These are phyloP conservation scores for Nymphicus hollandicus DNA, from an alignment of 2,113 vertebrate species.

Conservation along the genomic window DNA sequence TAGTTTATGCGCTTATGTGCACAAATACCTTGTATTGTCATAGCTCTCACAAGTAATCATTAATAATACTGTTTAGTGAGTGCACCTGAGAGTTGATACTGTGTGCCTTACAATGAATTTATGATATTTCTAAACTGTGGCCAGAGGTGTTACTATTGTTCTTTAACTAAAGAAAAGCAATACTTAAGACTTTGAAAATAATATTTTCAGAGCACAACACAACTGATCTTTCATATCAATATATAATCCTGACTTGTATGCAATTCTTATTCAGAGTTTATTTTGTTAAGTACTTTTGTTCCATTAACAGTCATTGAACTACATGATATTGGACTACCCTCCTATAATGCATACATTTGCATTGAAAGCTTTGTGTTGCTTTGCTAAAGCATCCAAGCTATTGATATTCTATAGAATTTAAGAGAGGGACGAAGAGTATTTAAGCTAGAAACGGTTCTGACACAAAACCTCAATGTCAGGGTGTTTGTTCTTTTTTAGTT, in stretches of 20 bases:
- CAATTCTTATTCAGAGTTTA: background rate
- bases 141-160: background rate
- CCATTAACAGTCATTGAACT: background rate
- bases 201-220: background rate
- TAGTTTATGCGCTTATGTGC: background rate
- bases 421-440: background rate
- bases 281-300: background rate
- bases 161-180: background rate
- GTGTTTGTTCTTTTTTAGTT: background rate
- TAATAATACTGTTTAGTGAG: background rate
- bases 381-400: background rate
- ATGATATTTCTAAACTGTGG: background rate
- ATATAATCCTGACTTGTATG: background rate
- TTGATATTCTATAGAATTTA: background rate
- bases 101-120: background rate
- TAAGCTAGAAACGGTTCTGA: background rate
- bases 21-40: background rate
- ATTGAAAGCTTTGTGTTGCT: background rate
- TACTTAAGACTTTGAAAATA: background rate
- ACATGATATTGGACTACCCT: background rate
- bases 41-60: background rate
- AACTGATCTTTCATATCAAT: background rate
- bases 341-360: background rate
- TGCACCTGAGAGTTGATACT: background rate
- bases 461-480: background rate